These are phyloP conservation scores for Otolemur garnettii DNA, from an alignment of 2,113 vertebrate genomes.

Conservation along the genomic window DNA sequence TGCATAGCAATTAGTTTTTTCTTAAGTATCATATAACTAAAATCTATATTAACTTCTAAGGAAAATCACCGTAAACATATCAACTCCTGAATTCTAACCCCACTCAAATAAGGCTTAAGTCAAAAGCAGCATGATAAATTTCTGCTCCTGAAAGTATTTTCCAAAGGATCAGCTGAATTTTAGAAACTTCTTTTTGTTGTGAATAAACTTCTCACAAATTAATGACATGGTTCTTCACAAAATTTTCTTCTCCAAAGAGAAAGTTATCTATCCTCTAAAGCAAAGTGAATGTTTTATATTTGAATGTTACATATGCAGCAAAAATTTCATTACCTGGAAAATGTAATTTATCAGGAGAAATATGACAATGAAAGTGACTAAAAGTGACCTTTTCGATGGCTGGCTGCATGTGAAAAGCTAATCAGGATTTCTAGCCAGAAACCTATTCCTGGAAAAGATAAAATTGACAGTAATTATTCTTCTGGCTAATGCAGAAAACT, in stretches of 20 bases:
- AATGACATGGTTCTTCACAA: not conserved
- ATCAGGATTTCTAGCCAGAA: not conserved
- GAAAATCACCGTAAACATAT: constrained; percentile 11
- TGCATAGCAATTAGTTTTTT: not conserved
- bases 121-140: constrained; percentile 17
- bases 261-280: not conserved
- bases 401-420: not conserved
- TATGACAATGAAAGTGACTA: not conserved
- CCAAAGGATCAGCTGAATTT: not conserved
- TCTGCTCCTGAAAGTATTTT: constrained; percentile 48
- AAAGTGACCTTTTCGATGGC: not conserved
- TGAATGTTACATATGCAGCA: constrained; percentile 47
- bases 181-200: not conserved
- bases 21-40: not conserved
- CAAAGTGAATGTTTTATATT: not conserved
- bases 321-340: constrained; percentile 22
- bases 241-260: not conserved
- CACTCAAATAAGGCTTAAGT: not conserved
- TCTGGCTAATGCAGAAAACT: constrained; percentile 75
- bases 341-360: constrained; percentile 6
- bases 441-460: not conserved
- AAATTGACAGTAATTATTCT: constrained; percentile 78
- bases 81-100: constrained; percentile 43
- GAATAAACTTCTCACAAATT: constrained; percentile 20
- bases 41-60: not conserved